Evolutionary conservation across 2,888 invertebrate species (phyloP), one percentile per base, ranked within the genome.

Genomic region (Nymphalis c-album): DNA sequence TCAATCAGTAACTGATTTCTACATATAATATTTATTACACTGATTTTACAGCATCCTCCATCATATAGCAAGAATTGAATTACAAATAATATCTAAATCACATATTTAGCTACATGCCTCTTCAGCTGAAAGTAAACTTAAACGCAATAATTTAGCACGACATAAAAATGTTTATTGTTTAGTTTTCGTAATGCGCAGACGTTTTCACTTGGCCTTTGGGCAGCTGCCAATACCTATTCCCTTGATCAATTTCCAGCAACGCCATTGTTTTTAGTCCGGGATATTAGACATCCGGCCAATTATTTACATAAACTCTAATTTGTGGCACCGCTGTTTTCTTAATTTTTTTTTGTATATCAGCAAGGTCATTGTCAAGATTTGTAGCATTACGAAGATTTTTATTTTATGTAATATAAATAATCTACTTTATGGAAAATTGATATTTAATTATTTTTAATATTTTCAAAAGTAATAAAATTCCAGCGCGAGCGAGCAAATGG

Each of bases 181-280:
- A 63, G 70, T 74, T 69, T 69, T 72, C 67, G 71, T 74, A 70
- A 74, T 48, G 62, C 72, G 74, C 72, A 74, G 72, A 74, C 73
- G 73, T 75, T 81, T 80, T 82, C 77, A 78, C 76, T 74, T 77
- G 84, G 81, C 82, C 81, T 84, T 80, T 80, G 83, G 77, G 55
- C 64, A 35, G 69, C 73, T 82, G 89, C 90, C 90, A 90, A 86
- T 74, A 82, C 57, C 70, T 68, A 71, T 78, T 84, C 78, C 82
- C 84, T 85, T 85, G 82, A 83, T 82, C 74, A 77, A 60, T 64
- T 65, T 66, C 79, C 80, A 81, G 83, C 81, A 40, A 22, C 53
- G 60, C 57, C 81, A 85, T 84, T 81, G 80, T 77, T 78, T 78
- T 76, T 74, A 71, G 76, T 64, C 68, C 67, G 67, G 63, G 66